Evolutionary conservation across 2,113 vertebrate species (phyloP).

Genomic region (Ailurus styani): DNA sequence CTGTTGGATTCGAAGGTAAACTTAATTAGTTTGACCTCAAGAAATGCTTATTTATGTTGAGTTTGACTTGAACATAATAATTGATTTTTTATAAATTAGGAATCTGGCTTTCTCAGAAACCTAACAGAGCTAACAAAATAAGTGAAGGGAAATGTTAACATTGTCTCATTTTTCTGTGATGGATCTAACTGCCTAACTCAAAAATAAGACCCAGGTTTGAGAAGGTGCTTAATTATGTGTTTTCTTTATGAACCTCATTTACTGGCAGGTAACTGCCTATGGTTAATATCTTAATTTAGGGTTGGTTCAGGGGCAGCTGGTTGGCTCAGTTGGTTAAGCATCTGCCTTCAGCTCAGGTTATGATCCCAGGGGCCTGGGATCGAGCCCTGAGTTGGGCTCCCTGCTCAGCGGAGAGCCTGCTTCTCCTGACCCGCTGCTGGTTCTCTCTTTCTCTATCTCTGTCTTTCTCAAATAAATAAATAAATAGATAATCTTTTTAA

Average conservation of each 20-base stretch:
- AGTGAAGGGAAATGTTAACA: conserved; percentile 10
- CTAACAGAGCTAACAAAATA: neutral
- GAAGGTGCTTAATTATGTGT: conserved; percentile 7
- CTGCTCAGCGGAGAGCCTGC: neutral
- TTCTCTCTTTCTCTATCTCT: too few species aligned
- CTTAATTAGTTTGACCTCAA: conserved; percentile 18
- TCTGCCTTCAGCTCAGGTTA: neutral
- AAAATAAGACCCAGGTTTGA: conserved; percentile 35
- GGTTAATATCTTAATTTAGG: neutral
- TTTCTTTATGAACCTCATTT: conserved; percentile 33
- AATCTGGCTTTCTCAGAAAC: conserved; percentile 5
- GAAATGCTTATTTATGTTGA: neutral
- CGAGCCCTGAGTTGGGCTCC: neutral
- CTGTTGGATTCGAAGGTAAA: neutral
- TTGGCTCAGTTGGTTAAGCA: neutral
- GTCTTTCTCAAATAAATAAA: neutral
- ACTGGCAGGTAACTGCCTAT: neutral
- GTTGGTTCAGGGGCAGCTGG: neutral
- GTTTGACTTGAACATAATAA: neutral
- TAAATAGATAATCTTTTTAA: neutral
- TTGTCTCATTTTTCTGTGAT: conserved; percentile 16
- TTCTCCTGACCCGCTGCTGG: neutral
- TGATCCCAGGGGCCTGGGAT: neutral
- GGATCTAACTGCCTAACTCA: conserved; percentile 23
- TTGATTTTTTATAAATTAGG: neutral